Percentiles rank a stretch among this genome's conserved stretches.
Evolutionary conservation across 2,113 vertebrate species (phyloP).

Genomic region (Neotoma lepida): DNA sequence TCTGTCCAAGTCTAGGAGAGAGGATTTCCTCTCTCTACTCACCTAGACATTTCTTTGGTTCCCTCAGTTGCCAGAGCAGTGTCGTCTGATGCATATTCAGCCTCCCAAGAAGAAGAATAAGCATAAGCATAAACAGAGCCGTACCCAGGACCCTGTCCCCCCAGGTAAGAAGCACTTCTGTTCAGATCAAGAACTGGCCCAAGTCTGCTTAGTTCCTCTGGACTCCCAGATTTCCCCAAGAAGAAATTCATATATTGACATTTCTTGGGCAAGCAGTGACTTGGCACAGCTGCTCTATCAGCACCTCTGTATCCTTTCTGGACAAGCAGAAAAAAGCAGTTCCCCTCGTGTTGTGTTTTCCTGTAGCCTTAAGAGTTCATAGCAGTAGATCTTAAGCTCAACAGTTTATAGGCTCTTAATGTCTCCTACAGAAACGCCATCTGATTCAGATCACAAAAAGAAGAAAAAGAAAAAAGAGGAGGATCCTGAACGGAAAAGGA

Average conservation of each 20-base stretch:
- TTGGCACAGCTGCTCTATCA: background rate
- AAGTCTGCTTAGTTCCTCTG: background rate
- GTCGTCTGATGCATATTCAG: conserved; percentile 98
- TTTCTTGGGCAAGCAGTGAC: background rate
- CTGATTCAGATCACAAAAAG: conserved; percentile 98
- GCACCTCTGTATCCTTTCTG: background rate
- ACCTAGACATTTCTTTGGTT: background rate
- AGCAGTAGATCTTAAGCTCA: conserved; percentile 1
- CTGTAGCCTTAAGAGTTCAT: background rate
- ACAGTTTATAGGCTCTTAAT: conserved; percentile 2
- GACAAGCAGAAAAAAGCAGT: background rate
- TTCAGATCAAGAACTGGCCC: background rate
- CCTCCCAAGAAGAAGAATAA: conserved; percentile 99
- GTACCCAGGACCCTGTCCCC: conserved; percentile 94
- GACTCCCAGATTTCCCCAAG: background rate
- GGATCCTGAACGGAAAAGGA: conserved; percentile 96
- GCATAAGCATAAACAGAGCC: conserved; percentile 96
- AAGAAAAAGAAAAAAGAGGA: conserved; percentile 99
- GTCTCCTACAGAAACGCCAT: conserved; percentile 91
- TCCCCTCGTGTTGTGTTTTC: background rate
- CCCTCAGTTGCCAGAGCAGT: conserved; percentile 94
- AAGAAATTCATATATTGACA: background rate
- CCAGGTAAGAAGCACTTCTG: conserved; percentile 86
- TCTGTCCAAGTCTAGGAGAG: background rate
- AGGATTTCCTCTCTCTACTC: background rate